phyloP scores from a whole-genome alignment of 2,797 vertebrate species.

The Amazona finschi region DNA sequence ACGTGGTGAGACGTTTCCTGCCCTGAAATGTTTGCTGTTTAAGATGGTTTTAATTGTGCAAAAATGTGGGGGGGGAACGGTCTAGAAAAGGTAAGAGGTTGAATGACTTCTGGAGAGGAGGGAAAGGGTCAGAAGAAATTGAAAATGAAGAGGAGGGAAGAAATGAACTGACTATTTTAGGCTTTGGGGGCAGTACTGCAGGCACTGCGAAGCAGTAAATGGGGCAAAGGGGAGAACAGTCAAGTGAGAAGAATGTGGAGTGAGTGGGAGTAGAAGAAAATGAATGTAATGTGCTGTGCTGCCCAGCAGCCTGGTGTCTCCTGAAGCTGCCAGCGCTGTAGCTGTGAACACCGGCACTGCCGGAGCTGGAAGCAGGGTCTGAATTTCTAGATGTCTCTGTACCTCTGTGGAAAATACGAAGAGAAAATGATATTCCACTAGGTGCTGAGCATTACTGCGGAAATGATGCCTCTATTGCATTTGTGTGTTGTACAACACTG shows the following conservation, averaged over 20 bases:
- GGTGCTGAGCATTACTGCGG: not conserved
- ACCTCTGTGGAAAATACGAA: not conserved
- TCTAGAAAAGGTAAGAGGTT: not conserved
- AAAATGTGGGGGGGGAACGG: not conserved
- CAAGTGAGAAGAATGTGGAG: slow-evolving; percentile 63
- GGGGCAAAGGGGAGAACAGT: slow-evolving; percentile 63
- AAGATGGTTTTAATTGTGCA: not conserved
- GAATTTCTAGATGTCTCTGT: not conserved
- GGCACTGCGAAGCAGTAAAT: slow-evolving; percentile 45
- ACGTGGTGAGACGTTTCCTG: not conserved
- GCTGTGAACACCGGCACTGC: not conserved
- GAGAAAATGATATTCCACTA: not conserved
- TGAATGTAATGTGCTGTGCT: slow-evolving; percentile 18
- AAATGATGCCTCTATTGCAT: not conserved
- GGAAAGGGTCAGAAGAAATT: not conserved
- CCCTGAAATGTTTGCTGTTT: not conserved
- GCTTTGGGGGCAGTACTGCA: slow-evolving; percentile 5
- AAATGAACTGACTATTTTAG: slow-evolving; percentile 21
- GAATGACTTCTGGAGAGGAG: not conserved
- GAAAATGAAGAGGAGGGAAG: not conserved
- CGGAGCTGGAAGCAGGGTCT: not conserved
- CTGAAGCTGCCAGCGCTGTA: not conserved
- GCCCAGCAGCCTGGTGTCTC: not conserved
- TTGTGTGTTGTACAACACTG: not conserved
- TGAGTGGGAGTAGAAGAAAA: slow-evolving; percentile 68